Base-by-base conservation (phyloP, 2,888 invertebrate species). In the Helicoverpa assulta region DNA sequence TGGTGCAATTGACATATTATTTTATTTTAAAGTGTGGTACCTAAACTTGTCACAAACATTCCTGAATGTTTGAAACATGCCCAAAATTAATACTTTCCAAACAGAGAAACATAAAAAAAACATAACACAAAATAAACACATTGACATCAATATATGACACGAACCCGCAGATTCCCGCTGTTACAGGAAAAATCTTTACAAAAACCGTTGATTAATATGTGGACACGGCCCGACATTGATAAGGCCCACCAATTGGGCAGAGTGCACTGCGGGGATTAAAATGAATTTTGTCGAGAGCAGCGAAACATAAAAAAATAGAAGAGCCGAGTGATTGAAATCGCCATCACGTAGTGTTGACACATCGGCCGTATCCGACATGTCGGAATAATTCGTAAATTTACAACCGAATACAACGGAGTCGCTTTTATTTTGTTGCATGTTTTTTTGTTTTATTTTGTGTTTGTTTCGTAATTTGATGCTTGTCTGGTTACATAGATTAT, bases 331-430 rank as follows among this genome's bases (percentile, higher is more conserved):
- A 91, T 92, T 92, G 90, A 86, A 89, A 91, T 89, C 87, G 72
- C 87, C 83, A 88, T 90, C 90, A 91, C 90, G 90, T 90, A 80
- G 84, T 89, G 89, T 92, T 91, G 91, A 92, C 92, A 91, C 85
- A 89, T 85, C 79, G 81, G 64, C 77, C 86, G 86, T 75, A 78
- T 78, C 82, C 78, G 76, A 81, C 85, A 85, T 86, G 83, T 82
- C 60, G 81, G 81, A 84, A 86, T 89, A 86, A 89, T 89, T 86
- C 80, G 80, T 74, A 76, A 85, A 88, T 90, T 86, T 86, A 86
- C 85, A 84, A 76, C 75, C 78, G 81, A 81, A 79, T 68, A 85
- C 58, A 70, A 52, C 65, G 33, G 19, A 29, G n/a, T 29, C 29
- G 21, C 59, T 26, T 68, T 55, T 68, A 33, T 72, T 65, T 58